Conservation (phyloP, 2,797 vertebrate species). For the Malacoraja senta region DNA sequence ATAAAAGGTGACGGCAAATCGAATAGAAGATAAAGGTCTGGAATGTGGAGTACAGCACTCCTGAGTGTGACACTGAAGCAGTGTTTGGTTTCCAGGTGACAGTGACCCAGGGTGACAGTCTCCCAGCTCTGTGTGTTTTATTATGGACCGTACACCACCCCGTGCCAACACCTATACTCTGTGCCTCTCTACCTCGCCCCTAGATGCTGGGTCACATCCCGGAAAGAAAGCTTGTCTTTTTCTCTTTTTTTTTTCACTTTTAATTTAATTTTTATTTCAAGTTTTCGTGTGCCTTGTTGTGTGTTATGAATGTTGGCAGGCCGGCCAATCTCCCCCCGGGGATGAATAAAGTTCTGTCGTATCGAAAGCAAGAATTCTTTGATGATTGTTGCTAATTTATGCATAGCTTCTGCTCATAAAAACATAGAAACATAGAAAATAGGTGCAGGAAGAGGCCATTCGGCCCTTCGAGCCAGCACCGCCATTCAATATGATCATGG, state of each 20-base stretch:
- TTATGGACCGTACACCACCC: neutral
- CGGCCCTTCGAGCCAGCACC: too few relatives aligned
- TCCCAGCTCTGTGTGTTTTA: neutral
- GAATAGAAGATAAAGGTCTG: neutral
- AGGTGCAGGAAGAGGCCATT: too few relatives aligned
- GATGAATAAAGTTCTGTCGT: too few relatives aligned
- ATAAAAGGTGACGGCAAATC: neutral
- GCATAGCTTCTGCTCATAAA: neutral
- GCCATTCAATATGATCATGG: too few relatives aligned
- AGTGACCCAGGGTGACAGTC: neutral
- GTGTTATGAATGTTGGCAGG: too few relatives aligned
- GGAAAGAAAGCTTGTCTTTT: neutral
- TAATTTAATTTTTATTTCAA: too few relatives aligned
- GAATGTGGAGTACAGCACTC: neutral
- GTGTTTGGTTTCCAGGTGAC: neutral
- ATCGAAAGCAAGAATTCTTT: neutral
- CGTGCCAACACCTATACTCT: neutral
- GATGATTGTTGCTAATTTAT: neutral
- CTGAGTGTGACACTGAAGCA: neutral
- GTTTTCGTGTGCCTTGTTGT: too few relatives aligned
- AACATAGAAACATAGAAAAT: too few relatives aligned
- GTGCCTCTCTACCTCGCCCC: neutral
- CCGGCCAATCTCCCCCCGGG: too few relatives aligned
- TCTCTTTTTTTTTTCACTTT: too few relatives aligned
- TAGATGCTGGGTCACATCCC: neutral